Evolutionary conservation across 2,113 vertebrate species (phyloP), one percentile per base, ranked within the genome.

Genomic region (Scomber colias): DNA sequence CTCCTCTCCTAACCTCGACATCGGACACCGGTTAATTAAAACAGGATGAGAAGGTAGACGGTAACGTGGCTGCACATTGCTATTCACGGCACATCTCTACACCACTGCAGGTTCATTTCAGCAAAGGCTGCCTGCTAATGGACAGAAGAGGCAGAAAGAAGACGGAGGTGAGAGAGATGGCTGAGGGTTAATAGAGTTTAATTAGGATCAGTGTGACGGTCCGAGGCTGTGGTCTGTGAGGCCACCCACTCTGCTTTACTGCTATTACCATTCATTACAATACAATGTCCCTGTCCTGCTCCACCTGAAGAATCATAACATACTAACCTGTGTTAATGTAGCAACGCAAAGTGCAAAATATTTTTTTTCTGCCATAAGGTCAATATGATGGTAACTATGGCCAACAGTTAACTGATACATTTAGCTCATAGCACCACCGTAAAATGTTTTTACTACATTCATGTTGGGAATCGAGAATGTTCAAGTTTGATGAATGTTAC

Each of bases 11-110:
- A 82, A 86, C 87, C 84, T 80, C 83, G 82, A 90, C 88, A 87
- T 76, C 15, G 83, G 82, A 92, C 87, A 74, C 68, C 62, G 10
- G 83, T 84, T 90, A 92, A 93, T 93, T 92, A 90, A 86, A 79
- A 85, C 19, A 11, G 82, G 63, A 85, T 80, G 66, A 81, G 85
- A 54, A 55, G 50, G 71, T 19, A 57, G 81, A 81, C 15, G 48
- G 73, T 19, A 60, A 65, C 57, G 61, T 55, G 67, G 72, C 54
- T 3, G 65, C 53, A 2, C 53, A 74, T 89, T 63, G 5, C 15
- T 60, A 90, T 92, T 92, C 90, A 5, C 55, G 0, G 80, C 66
- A 71, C 82, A 24, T 13, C 17, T 9, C 53, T 1, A 2, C 5
- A 35, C 59, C 55, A 21, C 24, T 2, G 10, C 62, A 44, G 60